These are phyloP conservation scores for Sitta europaea DNA, from an alignment of 2,113 vertebrate genomes.

Conservation along the genomic window DNA sequence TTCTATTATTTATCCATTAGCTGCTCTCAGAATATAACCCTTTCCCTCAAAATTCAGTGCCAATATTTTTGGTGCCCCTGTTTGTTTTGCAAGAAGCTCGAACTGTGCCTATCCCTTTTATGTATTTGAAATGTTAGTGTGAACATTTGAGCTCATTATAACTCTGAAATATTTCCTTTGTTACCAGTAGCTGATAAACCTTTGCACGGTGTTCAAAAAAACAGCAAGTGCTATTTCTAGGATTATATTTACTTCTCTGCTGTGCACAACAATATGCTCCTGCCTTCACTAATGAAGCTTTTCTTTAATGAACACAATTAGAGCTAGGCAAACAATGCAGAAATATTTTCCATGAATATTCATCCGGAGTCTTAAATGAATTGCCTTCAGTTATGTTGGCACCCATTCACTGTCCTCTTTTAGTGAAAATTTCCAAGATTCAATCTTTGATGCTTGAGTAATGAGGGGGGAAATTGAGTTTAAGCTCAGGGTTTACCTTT, in stretches of 20 bases:
- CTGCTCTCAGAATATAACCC: background rate
- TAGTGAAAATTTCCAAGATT: background rate
- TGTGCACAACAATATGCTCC: constrained; percentile 36
- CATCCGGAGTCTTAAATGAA: background rate
- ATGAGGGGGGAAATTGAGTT: constrained; percentile 20
- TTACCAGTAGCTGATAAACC: constrained; percentile 32
- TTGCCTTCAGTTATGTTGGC: background rate
- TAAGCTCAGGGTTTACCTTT: background rate
- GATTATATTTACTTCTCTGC: constrained; percentile 26
- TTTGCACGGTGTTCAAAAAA: background rate
- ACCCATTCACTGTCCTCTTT: background rate
- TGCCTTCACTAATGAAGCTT: constrained; percentile 26
- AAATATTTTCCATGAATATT: constrained; percentile 58
- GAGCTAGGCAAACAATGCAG: constrained; percentile 45
- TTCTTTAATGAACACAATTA: constrained; percentile 61
- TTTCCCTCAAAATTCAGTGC: background rate
- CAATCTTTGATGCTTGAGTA: constrained; percentile 21
- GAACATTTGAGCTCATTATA: constrained; percentile 42
- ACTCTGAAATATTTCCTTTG: constrained; percentile 47
- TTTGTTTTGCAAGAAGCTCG: background rate
- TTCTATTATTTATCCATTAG: background rate
- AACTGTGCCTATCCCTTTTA: background rate
- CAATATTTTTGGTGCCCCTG: background rate
- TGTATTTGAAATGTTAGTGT: constrained; percentile 35
- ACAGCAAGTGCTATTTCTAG: constrained; percentile 11